A percentile compares a stretch with the other conserved stretches of the same genome.
phyloP scores from a whole-genome alignment of 1,140 invertebrate species.

The Drepana arcuata region DNA sequence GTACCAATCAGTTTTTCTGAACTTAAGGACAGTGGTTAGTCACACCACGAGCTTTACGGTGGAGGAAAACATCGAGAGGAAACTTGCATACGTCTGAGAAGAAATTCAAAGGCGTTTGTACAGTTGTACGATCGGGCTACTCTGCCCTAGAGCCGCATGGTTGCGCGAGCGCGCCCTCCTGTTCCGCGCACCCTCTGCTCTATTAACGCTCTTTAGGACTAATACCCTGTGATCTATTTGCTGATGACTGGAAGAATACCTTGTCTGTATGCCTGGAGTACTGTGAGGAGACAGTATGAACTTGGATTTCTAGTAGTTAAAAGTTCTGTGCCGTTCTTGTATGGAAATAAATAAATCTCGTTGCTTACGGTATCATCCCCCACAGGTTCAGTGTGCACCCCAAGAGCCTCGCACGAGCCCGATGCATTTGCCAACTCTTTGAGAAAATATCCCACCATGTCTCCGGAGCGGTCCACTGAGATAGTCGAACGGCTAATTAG shows the following conservation, averaged over 20 bases:
- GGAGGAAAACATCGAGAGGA: not conserved
- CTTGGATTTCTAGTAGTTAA: not conserved
- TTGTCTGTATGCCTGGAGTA: not conserved
- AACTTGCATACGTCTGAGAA: no score
- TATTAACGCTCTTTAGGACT: no score
- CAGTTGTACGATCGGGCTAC: no score
- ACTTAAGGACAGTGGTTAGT: not conserved
- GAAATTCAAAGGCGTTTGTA: no score
- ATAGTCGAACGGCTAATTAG: conserved; percentile 15
- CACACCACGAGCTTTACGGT: not conserved
- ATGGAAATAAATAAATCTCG: not conserved
- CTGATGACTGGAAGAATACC: not conserved
- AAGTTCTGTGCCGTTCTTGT: not conserved
- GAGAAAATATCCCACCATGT: conserved; percentile 35
- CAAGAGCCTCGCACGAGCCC: conserved; percentile 20
- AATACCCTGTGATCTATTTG: not conserved
- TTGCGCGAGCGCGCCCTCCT: no score
- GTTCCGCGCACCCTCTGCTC: no score
- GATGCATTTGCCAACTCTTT: conserved; percentile 44
- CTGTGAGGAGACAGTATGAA: not conserved
- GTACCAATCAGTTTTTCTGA: not conserved
- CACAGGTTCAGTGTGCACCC: conserved; percentile 28
- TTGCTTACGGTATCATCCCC: not conserved
- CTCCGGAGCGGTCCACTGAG: conserved; percentile 34
- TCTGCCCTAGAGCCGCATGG: no score